Conservation (phyloP, 2,113 vertebrate genomes). For the Paradoxurus hermaphroditus region DNA sequence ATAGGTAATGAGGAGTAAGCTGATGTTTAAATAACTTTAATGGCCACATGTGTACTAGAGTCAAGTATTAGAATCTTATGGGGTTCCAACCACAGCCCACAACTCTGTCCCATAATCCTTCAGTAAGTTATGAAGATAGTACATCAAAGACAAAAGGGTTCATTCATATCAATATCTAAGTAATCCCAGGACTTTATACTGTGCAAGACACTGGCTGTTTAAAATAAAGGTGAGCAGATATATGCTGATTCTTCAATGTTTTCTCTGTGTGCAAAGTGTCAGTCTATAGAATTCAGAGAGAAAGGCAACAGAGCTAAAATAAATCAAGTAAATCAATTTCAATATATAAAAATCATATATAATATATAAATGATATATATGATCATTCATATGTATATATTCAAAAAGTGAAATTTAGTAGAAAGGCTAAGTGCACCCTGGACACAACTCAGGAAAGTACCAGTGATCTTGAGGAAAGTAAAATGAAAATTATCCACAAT, state of each 20-base stretch:
- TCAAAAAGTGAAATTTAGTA: background rate
- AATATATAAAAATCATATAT: too few relatives aligned
- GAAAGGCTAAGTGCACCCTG: background rate
- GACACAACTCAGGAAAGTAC: background rate
- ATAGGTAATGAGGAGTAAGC: background rate
- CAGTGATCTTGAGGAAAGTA: background rate
- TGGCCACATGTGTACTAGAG: background rate
- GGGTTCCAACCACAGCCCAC: accelerated
- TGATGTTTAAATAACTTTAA: background rate
- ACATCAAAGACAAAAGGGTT: background rate
- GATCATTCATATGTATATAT: too few relatives aligned
- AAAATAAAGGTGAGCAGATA: background rate
- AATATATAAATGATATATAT: too few relatives aligned
- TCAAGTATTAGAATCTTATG: background rate
- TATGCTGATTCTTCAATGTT: background rate
- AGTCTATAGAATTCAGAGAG: background rate
- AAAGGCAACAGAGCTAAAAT: background rate
- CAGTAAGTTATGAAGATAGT: background rate
- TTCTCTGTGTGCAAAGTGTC: background rate
- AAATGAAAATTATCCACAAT: background rate
- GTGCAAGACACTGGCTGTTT: background rate
- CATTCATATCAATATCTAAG: background rate
- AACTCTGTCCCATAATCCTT: background rate
- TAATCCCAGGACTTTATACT: background rate
- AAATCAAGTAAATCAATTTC: background rate